Conservation (phyloP, 1,140 invertebrate genomes). For the Microplitis mediator region DNA sequence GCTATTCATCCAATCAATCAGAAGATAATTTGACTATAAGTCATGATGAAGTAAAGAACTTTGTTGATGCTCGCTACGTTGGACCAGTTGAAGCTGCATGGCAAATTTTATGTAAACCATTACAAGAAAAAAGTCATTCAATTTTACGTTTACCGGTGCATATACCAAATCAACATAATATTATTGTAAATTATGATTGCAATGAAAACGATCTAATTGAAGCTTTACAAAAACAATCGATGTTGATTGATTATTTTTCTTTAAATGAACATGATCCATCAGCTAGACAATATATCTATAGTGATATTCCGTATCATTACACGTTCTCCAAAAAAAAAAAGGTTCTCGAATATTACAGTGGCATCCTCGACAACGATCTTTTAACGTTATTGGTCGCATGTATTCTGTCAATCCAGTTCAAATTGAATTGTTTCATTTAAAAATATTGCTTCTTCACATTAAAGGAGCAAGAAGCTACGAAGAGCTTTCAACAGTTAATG, state of each 20-base stretch:
- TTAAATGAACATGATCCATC: not conserved
- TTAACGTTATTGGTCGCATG: constrained; percentile 24
- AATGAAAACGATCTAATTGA: not conserved
- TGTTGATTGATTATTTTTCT: not conserved
- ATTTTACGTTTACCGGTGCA: not conserved
- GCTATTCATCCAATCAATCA: too few species aligned
- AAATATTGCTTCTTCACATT: constrained; percentile 7
- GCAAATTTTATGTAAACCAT: not conserved
- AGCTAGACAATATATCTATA: not conserved
- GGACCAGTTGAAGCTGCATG: not conserved
- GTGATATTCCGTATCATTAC: not conserved
- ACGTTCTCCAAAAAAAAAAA: not conserved
- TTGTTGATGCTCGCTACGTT: not conserved
- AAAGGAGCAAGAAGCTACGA: constrained; percentile 21
- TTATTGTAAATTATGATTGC: not conserved
- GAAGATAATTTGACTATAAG: not conserved
- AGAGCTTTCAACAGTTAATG: constrained; percentile 22
- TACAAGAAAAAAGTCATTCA: not conserved
- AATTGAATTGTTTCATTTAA: constrained; percentile 26
- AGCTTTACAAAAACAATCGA: not conserved
- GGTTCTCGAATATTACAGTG: not conserved
- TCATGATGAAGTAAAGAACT: constrained; percentile 7
- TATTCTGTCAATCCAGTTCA: constrained; percentile 23
- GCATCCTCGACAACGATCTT: not conserved
- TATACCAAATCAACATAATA: not conserved